phyloP scores from a whole-genome alignment of 2,888 invertebrate genomes.

The Eupithecia subfuscata region DNA sequence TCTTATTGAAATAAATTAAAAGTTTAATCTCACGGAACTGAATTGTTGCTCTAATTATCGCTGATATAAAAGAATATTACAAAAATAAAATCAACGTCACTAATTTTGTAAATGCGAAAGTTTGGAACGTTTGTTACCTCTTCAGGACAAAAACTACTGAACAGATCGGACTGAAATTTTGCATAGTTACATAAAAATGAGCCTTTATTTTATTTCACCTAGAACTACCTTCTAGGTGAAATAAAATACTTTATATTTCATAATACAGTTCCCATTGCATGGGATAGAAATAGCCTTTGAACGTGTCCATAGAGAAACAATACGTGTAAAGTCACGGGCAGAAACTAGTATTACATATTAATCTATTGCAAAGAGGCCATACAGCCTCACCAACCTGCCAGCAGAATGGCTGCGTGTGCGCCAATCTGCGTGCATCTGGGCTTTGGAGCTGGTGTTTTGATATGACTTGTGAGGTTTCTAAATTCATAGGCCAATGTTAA shows the following conservation, averaged over 20 bases:
- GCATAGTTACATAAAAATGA: too few relatives aligned
- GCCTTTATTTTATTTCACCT: too few relatives aligned
- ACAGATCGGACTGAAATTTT: background rate
- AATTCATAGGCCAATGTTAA: background rate
- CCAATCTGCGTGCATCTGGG: background rate
- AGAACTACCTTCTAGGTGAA: too few relatives aligned
- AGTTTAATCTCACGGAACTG: conserved; percentile 9
- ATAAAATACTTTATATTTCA: too few relatives aligned
- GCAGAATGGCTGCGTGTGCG: background rate
- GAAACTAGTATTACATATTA: background rate
- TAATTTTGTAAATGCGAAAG: background rate
- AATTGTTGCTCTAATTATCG: background rate
- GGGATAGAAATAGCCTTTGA: too few relatives aligned
- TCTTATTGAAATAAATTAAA: conserved; percentile 14
- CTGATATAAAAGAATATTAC: background rate
- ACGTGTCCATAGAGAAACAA: too few relatives aligned
- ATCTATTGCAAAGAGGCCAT: background rate
- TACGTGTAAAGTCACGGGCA: too few relatives aligned
- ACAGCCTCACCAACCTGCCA: background rate
- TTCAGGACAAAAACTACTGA: background rate
- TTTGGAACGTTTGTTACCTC: background rate
- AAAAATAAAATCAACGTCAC: background rate
- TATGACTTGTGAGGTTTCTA: background rate
- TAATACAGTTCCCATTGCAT: too few relatives aligned
- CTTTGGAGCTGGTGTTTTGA: background rate